Conservation (phyloP, 2,113 vertebrate species). For the Strix aluco region DNA sequence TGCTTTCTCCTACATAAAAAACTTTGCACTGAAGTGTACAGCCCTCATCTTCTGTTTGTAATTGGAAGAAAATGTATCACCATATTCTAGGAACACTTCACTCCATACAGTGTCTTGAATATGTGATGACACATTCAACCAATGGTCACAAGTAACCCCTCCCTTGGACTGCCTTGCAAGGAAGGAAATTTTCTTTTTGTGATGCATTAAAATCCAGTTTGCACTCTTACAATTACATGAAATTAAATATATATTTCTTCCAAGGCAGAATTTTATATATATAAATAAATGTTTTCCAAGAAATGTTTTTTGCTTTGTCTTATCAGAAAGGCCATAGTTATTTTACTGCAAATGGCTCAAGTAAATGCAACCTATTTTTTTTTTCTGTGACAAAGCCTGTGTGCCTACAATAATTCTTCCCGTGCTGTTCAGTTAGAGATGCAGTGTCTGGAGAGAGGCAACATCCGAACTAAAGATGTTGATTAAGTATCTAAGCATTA, state of each 20-base stretch:
- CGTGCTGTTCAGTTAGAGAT: slow-evolving; percentile 25
- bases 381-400: background rate
- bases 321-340: background rate
- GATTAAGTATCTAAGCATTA: background rate
- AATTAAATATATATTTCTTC: slow-evolving; percentile 1
- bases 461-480: slow-evolving; percentile 3
- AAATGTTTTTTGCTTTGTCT: background rate
- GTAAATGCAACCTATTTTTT: background rate
- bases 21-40: background rate
- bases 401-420: background rate
- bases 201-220: background rate
- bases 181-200: background rate
- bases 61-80: background rate
- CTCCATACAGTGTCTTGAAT: background rate
- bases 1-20: background rate
- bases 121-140: background rate
- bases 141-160: background rate
- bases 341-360: background rate
- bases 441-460: background rate
- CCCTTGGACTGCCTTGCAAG: background rate
- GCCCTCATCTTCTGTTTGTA: background rate
- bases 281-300: background rate
- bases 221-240: background rate
- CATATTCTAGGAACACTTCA: background rate
- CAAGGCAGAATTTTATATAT: background rate